Conservation (phyloP, 2,797 vertebrate species). For the Cyprinodon diabolis region DNA sequence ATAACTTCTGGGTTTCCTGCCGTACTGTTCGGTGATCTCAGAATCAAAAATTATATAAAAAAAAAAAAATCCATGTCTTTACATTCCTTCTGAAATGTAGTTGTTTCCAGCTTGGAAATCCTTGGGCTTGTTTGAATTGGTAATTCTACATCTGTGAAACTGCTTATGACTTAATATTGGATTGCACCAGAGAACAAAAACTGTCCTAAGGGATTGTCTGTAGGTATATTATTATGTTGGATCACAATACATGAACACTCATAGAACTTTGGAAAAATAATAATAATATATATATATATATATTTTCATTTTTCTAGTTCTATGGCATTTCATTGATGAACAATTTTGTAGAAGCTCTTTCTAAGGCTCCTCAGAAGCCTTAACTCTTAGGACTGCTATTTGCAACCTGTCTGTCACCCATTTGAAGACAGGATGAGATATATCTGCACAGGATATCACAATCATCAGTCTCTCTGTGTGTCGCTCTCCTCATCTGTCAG, state of each 20-base stretch:
- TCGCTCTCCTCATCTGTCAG: conserved; percentile 23
- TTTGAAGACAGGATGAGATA: conserved; percentile 55
- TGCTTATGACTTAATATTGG: conserved; percentile 15
- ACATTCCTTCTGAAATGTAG: conserved; percentile 25
- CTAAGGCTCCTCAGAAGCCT: conserved; percentile 42
- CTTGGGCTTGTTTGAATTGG: conserved; percentile 29
- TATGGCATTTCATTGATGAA: background rate
- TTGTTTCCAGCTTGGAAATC: conserved; percentile 34
- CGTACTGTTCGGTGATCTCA: background rate
- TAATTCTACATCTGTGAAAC: conserved; percentile 37
- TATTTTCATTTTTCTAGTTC: conserved; percentile 8
- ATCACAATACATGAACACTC: background rate
- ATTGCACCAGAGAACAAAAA: conserved; percentile 11
- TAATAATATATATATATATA: background rate
- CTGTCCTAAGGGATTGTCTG: background rate
- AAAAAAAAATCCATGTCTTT: conserved; percentile 13
- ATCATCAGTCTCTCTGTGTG: conserved; percentile 30
- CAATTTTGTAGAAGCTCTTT: conserved; percentile 44
- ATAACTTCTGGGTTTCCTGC: background rate
- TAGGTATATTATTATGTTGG: background rate
- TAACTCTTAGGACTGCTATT: conserved; percentile 53
- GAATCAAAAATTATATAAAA: background rate
- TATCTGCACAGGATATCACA: conserved; percentile 40
- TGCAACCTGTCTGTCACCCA: conserved; percentile 59
- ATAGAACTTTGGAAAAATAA: too few species aligned